A percentile compares a stretch with the other conserved stretches of the same genome.
Conservation (phyloP, 2,797 vertebrate species). For the Gobio occitaniae region DNA sequence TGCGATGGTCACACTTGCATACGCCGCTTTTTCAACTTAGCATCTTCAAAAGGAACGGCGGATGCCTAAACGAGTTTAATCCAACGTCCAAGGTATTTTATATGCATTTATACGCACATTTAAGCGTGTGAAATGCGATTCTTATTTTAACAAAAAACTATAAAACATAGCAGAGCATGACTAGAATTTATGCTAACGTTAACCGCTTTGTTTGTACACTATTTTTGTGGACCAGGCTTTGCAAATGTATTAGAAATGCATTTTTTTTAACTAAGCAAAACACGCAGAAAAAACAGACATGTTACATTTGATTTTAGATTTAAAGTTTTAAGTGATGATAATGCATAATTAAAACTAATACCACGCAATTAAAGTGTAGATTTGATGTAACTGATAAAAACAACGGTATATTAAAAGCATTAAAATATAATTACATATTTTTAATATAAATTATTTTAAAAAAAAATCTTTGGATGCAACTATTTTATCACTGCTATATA, state of each 20-base stretch:
- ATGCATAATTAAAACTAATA: not conserved
- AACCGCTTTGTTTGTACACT: slow-evolving; percentile 10
- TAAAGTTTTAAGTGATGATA: not conserved
- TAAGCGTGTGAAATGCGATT: not conserved
- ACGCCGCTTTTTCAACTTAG: not conserved
- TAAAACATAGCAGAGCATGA: not conserved
- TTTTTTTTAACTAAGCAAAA: too few species aligned
- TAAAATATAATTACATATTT: not conserved
- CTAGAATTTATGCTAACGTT: not conserved
- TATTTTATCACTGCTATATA: not conserved
- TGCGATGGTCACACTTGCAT: not conserved
- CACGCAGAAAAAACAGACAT: not conserved
- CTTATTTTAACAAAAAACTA: not conserved
- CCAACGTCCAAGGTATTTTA: slow-evolving; percentile 11
- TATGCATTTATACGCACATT: not conserved
- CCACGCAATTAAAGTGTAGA: not conserved
- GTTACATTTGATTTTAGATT: not conserved
- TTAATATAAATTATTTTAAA: too few species aligned
- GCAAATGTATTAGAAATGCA: not conserved
- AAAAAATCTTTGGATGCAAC: not conserved
- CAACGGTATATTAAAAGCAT: not conserved
- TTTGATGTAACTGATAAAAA: not conserved
- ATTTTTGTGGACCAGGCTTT: not conserved
- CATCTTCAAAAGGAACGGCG: slow-evolving; percentile 15
- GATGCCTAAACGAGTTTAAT: not conserved